phyloP scores from a whole-genome alignment of 1,140 invertebrate species.

The Heliconius hewitsoni region DNA sequence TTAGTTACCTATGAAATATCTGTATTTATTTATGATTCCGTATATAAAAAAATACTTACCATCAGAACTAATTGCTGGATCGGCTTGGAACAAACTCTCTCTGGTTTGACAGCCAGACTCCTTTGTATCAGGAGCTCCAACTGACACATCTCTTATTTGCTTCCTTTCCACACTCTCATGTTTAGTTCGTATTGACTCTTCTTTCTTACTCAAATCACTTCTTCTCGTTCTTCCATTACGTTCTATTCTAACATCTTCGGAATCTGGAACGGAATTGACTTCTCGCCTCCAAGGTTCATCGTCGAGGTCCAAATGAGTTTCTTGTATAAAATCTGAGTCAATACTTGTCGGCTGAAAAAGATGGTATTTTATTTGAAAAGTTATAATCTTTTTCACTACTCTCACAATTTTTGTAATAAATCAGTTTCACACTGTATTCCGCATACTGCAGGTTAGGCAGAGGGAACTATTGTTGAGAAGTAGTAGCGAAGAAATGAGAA shows the following conservation, averaged over 20 bases:
- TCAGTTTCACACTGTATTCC: too few species aligned
- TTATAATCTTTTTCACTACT: not conserved
- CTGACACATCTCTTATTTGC: conserved; percentile 69
- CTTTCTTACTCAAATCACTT: conserved; percentile 67
- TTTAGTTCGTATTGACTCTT: conserved; percentile 64
- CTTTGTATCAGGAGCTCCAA: conserved; percentile 84
- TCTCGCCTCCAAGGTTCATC: conserved; percentile 79
- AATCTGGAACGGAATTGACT: conserved; percentile 57
- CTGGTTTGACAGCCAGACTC: conserved; percentile 90
- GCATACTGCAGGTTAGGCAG: too few species aligned
- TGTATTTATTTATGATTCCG: too few species aligned
- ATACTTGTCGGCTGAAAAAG: conserved; percentile 62
- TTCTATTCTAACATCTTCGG: conserved; percentile 63
- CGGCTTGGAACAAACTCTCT: conserved; percentile 86
- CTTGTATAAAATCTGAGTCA: conserved; percentile 70
- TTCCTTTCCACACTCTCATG: conserved; percentile 62
- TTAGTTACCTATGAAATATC: too few species aligned
- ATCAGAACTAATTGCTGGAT: conserved; percentile 67
- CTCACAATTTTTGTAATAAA: too few species aligned
- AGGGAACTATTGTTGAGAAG: too few species aligned
- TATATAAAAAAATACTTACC: conserved; percentile 47
- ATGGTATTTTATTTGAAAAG: not conserved
- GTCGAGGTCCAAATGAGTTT: conserved; percentile 71
- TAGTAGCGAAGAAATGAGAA: too few species aligned
- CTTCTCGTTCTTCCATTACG: conserved; percentile 65